These are phyloP conservation scores for Synanceia verrucosa DNA, from an alignment of 2,797 vertebrate genomes.

Conservation along the genomic window DNA sequence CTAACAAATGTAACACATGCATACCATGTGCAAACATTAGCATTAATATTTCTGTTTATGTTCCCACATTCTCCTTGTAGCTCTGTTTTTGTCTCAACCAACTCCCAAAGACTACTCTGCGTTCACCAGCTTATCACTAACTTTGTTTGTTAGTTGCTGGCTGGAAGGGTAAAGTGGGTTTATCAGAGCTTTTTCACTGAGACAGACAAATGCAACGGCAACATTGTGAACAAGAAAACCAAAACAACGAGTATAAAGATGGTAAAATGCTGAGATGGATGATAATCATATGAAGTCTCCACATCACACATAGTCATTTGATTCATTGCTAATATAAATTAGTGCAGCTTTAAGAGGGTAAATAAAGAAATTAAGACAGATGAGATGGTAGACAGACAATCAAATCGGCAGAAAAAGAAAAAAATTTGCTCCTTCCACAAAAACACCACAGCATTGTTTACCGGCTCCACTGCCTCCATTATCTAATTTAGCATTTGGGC, in stretches of 20 bases:
- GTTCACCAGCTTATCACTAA: not conserved
- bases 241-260: not conserved
- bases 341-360: not conserved
- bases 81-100: not conserved
- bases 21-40: not conserved
- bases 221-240: not conserved
- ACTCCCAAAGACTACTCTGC: not conserved
- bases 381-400: not conserved
- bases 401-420: constrained; percentile 21
- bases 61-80: not conserved
- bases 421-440: constrained; percentile 22
- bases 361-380: not conserved
- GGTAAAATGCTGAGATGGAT: not conserved
- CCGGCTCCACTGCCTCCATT: constrained; percentile 51
- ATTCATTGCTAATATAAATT: not conserved
- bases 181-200: not conserved
- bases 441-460: constrained; percentile 67
- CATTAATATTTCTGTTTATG: not conserved
- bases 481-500: constrained; percentile 76
- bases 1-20: not conserved
- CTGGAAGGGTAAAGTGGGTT: not conserved
- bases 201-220: not conserved
- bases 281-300: too few relatives aligned
- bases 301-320: not conserved
- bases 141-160: not conserved